phyloP scores from a whole-genome alignment of 2,113 vertebrate species.

The Mola mola region DNA sequence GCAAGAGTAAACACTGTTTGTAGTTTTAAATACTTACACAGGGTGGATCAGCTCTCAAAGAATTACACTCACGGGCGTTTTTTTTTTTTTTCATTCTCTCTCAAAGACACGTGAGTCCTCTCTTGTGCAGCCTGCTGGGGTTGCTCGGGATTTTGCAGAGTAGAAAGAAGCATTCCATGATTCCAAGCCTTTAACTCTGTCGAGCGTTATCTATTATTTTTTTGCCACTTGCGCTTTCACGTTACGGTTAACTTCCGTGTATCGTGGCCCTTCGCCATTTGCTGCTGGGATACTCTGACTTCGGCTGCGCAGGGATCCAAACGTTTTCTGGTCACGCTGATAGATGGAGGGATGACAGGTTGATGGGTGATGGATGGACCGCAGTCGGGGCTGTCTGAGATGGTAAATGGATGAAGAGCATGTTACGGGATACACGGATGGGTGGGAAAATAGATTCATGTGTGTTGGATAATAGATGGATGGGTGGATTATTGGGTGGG shows the following conservation, averaged over 20 bases:
- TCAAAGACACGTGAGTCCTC: slow-evolving; percentile 21
- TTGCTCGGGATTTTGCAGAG: slow-evolving; percentile 18
- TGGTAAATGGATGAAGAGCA: background rate
- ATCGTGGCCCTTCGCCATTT: background rate
- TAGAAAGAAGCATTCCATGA: slow-evolving; percentile 11
- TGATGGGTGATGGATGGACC: too few relatives aligned
- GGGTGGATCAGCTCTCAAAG: slow-evolving; percentile 18
- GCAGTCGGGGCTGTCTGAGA: background rate
- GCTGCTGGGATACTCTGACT: slow-evolving; percentile 7
- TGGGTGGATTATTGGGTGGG: background rate
- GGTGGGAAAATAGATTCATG: too few relatives aligned
- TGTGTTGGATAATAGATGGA: background rate
- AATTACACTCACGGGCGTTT: slow-evolving; percentile 5
- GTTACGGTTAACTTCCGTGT: slow-evolving; percentile 6
- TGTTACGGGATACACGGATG: background rate
- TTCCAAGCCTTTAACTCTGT: slow-evolving; percentile 33
- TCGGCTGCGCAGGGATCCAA: slow-evolving; percentile 19
- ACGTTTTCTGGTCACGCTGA: too few relatives aligned
- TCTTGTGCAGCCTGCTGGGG: slow-evolving; percentile 28
- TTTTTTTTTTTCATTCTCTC: background rate
- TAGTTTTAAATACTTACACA: slow-evolving; percentile 50
- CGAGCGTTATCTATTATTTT: slow-evolving; percentile 9
- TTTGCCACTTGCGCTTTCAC: slow-evolving; percentile 9
- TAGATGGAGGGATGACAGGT: too few relatives aligned
- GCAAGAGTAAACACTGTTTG: slow-evolving; percentile 59